Conservation (phyloP, 2,113 vertebrate genomes). For the Syrrhaptes paradoxus region DNA sequence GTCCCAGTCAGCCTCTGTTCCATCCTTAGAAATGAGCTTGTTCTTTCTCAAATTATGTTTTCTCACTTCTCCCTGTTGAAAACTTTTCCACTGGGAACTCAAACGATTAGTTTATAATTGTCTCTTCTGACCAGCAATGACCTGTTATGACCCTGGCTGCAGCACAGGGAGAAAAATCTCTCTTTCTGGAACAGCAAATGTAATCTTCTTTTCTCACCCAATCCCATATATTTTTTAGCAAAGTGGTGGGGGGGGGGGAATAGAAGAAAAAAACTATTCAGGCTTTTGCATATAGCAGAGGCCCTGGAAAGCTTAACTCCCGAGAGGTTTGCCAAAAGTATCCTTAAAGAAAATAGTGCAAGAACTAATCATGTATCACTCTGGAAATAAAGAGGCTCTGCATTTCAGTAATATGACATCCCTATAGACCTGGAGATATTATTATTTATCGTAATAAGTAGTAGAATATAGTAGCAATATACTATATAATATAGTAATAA, state of each 20-base stretch:
- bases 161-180: background rate
- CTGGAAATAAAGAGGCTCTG: background rate
- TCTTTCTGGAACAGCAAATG: background rate
- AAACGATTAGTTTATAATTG: background rate
- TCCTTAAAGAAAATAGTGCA: background rate
- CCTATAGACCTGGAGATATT: background rate
- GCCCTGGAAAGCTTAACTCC: background rate
- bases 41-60: background rate
- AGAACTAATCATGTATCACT: background rate
- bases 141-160: conserved; percentile 22
- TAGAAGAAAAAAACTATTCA: background rate
- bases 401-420: background rate
- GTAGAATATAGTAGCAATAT: too few relatives aligned
- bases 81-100: conserved; percentile 57
- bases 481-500: background rate
- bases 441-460: background rate
- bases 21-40: background rate
- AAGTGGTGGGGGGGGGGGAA: accelerated
- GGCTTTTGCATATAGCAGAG: background rate
- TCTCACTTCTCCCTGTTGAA: conserved; percentile 31
- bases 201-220: background rate
- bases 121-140: conserved; percentile 12
- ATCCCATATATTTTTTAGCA: background rate
- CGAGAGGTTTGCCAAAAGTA: background rate
- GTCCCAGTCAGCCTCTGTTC: background rate